These are phyloP conservation scores for Esox niger DNA, from an alignment of 2,113 vertebrate genomes.

Conservation along the genomic window DNA sequence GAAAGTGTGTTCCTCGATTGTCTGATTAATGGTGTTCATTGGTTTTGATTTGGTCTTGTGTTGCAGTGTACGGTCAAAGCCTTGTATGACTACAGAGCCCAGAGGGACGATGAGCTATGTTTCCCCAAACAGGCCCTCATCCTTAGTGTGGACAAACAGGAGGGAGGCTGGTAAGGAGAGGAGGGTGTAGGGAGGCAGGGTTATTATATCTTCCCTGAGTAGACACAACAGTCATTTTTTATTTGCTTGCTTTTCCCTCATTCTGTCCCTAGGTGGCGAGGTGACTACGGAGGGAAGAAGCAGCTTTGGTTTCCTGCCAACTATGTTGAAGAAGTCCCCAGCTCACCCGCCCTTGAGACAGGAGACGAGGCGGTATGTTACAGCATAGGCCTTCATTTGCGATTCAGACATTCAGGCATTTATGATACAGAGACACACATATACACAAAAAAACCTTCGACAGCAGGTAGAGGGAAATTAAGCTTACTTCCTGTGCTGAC, in stretches of 20 bases:
- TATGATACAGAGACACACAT: not conserved
- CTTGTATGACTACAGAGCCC: conserved; percentile 83
- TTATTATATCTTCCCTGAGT: not conserved
- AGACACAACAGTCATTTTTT: no score
- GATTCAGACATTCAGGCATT: no score
- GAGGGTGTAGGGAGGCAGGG: conserved; percentile 53
- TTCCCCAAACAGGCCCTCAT: conserved; percentile 88
- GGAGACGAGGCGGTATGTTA: conserved; percentile 50
- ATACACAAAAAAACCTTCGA: not conserved
- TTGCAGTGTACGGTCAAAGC: conserved; percentile 83
- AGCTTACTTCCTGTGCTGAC: not conserved
- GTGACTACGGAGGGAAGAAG: conserved; percentile 76
- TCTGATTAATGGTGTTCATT: not conserved
- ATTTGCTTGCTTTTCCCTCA: not conserved
- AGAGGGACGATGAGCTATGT: conserved; percentile 84
- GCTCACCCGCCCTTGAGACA: conserved; percentile 52
- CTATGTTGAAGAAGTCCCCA: conserved; percentile 74
- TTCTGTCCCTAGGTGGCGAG: conserved; percentile 60
- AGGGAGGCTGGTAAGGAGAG: conserved; percentile 73
- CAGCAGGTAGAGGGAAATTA: not conserved
- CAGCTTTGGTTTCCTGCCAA: conserved; percentile 79
- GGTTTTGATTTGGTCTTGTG: conserved; percentile 2
- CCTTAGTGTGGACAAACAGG: conserved; percentile 83
- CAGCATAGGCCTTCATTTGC: not conserved
- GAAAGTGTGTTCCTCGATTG: not conserved